phyloP scores from a whole-genome alignment of 2,797 vertebrate genomes.

The Pangasius djambal region DNA sequence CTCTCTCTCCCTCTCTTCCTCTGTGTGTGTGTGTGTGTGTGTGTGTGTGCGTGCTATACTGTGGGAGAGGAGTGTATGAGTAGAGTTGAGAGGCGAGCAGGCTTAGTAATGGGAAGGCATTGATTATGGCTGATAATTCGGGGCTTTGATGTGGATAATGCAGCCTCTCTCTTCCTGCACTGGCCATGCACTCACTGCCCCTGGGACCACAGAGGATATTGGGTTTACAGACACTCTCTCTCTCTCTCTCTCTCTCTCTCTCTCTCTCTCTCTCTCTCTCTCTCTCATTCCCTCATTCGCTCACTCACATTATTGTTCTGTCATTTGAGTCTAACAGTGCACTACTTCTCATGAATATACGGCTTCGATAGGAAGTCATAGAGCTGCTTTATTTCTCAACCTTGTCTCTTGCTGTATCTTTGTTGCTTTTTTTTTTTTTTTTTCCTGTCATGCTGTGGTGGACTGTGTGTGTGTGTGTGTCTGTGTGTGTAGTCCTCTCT shows the following conservation, averaged over 20 bases:
- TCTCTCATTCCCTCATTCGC: slow-evolving; percentile 17
- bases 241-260: slow-evolving; percentile 49
- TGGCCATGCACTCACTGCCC: slow-evolving; percentile 71
- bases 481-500: slow-evolving; percentile 23
- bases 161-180: slow-evolving; percentile 69
- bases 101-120: slow-evolving; percentile 75
- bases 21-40: not conserved
- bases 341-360: slow-evolving; percentile 19
- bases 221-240: slow-evolving; percentile 66
- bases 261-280: slow-evolving; percentile 37
- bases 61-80: slow-evolving; percentile 47
- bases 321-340: slow-evolving; percentile 22
- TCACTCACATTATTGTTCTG: slow-evolving; percentile 19
- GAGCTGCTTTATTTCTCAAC: not conserved
- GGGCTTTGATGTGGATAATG: slow-evolving; percentile 81
- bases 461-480: slow-evolving; percentile 36
- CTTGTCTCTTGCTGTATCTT: not conserved
- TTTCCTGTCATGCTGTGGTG: not conserved
- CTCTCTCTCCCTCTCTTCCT: slow-evolving; percentile 19
- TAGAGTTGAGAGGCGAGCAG: slow-evolving; percentile 54
- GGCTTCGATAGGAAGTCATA: not conserved
- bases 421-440: not conserved
- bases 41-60: slow-evolving; percentile 3
- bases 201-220: slow-evolving; percentile 74
- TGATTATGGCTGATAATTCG: slow-evolving; percentile 81